phyloP scores from a whole-genome alignment of 2,888 invertebrate species.

The Dynastes hyllus region DNA sequence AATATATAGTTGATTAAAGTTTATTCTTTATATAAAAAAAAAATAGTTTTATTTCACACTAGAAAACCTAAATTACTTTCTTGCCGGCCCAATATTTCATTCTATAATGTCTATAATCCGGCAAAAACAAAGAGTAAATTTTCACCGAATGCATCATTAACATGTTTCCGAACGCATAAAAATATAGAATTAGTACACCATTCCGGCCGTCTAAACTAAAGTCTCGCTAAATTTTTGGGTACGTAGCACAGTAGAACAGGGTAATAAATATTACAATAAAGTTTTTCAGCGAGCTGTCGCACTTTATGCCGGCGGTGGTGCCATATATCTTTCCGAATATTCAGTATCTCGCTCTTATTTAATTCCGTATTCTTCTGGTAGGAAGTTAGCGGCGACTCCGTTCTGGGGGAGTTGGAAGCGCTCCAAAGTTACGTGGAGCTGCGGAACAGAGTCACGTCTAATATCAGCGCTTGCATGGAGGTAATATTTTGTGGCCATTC shows the following conservation, averaged over 20 bases:
- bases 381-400: slow-evolving; percentile 49
- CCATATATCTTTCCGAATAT: slow-evolving; percentile 66
- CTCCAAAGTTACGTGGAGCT: slow-evolving; percentile 54
- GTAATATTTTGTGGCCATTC: slow-evolving; percentile 66
- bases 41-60: too few species aligned
- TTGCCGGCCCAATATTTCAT: not conserved
- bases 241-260: slow-evolving; percentile 16
- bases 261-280: slow-evolving; percentile 65
- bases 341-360: slow-evolving; percentile 65
- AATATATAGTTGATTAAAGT: too few species aligned
- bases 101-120: not conserved
- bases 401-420: slow-evolving; percentile 31
- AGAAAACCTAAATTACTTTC: too few species aligned
- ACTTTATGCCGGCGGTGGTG: slow-evolving; percentile 60
- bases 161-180: slow-evolving; percentile 35
- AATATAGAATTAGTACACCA: slow-evolving; percentile 35
- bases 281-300: slow-evolving; percentile 61
- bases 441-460: slow-evolving; percentile 65
- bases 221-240: slow-evolving; percentile 30
- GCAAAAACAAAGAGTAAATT: slow-evolving; percentile 36
- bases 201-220: not conserved
- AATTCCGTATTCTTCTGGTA: slow-evolving; percentile 59
- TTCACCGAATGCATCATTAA: slow-evolving; percentile 25
- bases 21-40: too few species aligned
- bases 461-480: slow-evolving; percentile 61